Evolutionary conservation across 1,140 invertebrate genomes (phyloP), one percentile per base, ranked within the genome.

Genomic region (Eriocheir sinensis): DNA sequence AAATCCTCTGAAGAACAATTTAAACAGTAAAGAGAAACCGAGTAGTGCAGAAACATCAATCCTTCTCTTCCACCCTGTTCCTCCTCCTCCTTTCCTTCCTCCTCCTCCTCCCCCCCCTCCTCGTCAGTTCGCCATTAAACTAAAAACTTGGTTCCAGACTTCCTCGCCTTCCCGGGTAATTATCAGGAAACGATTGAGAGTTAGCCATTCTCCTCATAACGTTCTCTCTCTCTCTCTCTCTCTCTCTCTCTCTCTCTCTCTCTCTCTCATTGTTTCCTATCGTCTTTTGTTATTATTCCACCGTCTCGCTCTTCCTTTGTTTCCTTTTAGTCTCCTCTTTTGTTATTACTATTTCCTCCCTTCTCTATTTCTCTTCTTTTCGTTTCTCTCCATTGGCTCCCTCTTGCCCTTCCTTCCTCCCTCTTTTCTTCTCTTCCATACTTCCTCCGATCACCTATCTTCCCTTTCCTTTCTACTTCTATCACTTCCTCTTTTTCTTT

Each of bases 161-260:
- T 72, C 27, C 27, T 27, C 60, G 27, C 21, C 60, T 72, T 12
- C n/a, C n/a, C n/a, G n/a, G 60, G 60, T 72, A 72, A 72, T 72
- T 72, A 72, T 72, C 60, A 72, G 60, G 60, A 72, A 72, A 72
- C 60, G 21, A 72, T 72, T 72, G 60, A 72, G 60, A 72, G 60
- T 72, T 72, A 72, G 9, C 60, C 27, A 72, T 72, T 72, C 60
- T 72, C 60, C n/a, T 72, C 60, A 72, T 72, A 72, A 72, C 60
- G 60, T 48, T 48, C 44, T 48, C 15, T 15, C 15, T 48, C 44
- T 48, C 15, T 15, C 15, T 48, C 44, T 48, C 15, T 15, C 15
- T 48, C 44, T 15, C 15, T 15, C 15, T 48, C 44, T 48, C 15
- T 15, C 15, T 48, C 44, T 48, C 15, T 15, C 15, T 48, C 44